These are phyloP conservation scores for Apis florea DNA, from an alignment of 1,140 invertebrate species.

Conservation along the genomic window DNA sequence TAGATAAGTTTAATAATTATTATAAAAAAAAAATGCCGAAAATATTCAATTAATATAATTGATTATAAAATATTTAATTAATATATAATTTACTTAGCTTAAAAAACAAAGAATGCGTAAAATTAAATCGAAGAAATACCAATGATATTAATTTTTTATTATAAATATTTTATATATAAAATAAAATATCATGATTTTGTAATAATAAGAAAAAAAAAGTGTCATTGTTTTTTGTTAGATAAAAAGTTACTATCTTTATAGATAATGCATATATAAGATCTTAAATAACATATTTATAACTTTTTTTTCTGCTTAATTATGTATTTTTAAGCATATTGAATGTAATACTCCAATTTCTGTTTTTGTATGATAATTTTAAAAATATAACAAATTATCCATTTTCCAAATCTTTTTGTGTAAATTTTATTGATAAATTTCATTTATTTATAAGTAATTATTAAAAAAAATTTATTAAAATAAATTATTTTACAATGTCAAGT, in stretches of 20 bases:
- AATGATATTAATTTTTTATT: conserved; percentile 9
- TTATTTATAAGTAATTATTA: background rate
- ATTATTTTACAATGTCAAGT: background rate
- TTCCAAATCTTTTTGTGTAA: background rate
- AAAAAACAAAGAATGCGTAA: background rate
- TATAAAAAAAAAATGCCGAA: background rate
- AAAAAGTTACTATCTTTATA: background rate
- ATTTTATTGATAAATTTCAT: background rate
- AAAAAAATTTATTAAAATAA: background rate
- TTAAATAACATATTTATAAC: background rate
- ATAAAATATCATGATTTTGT: background rate
- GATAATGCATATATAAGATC: background rate
- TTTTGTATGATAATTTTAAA: background rate
- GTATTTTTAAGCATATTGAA: background rate
- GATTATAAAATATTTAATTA: background rate
- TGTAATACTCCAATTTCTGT: background rate
- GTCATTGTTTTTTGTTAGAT: too few relatives aligned
- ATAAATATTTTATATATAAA: background rate
- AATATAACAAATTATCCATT: background rate
- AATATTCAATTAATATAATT: too few relatives aligned
- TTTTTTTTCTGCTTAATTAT: background rate
- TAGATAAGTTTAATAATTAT: background rate
- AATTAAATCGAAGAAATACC: background rate
- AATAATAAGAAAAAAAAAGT: background rate
- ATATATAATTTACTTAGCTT: background rate